Evolutionary conservation across 2,888 invertebrate genomes (phyloP).

Genomic region (Hymenopus coronatus): DNA sequence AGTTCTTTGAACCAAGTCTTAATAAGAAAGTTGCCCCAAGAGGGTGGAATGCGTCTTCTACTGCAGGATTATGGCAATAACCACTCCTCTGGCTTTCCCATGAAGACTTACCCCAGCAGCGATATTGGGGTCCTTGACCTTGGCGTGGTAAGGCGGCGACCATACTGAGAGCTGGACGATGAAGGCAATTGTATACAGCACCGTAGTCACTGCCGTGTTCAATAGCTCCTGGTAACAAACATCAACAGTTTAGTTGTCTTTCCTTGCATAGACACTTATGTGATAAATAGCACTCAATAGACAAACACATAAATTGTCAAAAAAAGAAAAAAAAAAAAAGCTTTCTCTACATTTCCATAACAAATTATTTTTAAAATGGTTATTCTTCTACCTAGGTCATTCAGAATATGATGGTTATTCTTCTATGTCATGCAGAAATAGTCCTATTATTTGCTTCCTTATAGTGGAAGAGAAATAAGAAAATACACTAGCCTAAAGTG

Average conservation of each 20-base stretch:
- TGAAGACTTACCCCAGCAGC: conserved; percentile 70
- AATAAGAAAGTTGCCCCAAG: not conserved
- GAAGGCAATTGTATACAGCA: conserved; percentile 76
- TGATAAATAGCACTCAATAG: not conserved
- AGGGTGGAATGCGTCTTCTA: not conserved
- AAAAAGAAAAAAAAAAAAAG: too few species aligned
- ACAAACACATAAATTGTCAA: not conserved
- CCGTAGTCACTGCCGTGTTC: conserved; percentile 66
- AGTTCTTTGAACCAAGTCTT: too few species aligned
- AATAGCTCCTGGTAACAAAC: conserved; percentile 69
- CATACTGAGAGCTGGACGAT: conserved; percentile 72
- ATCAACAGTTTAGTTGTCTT: conserved; percentile 6
- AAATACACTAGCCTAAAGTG: too few species aligned
- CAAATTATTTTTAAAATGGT: too few species aligned
- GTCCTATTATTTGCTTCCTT: too few species aligned
- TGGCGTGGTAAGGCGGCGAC: conserved; percentile 46
- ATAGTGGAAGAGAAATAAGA: too few species aligned
- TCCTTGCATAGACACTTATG: not conserved
- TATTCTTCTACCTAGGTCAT: too few species aligned
- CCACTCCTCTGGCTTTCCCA: too few species aligned
- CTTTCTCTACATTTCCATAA: too few species aligned
- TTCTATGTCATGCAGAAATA: too few species aligned
- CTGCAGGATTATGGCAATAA: too few species aligned
- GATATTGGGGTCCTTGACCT: conserved; percentile 57
- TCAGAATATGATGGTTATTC: too few species aligned